A percentile compares a stretch with the other conserved stretches of the same genome.
phyloP scores from a whole-genome alignment of 2,888 invertebrate species.

The Aricia artaxerxes region DNA sequence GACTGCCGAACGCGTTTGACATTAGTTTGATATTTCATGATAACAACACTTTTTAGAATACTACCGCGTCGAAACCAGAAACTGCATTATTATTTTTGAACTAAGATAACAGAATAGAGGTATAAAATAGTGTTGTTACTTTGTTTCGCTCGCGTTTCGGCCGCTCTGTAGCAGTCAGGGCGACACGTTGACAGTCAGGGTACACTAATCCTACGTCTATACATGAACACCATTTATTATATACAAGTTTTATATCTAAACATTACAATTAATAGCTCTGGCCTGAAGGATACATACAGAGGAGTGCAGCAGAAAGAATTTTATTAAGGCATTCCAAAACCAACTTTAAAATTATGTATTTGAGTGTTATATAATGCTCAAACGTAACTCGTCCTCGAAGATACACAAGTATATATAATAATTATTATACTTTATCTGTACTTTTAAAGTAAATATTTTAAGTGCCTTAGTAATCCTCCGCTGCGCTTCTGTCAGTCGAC shows the following conservation, averaged over 20 bases:
- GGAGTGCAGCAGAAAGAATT: background rate
- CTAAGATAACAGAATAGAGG: background rate
- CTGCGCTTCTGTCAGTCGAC: too few relatives aligned
- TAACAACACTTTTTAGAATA: too few relatives aligned
- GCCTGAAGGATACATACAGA: too few relatives aligned
- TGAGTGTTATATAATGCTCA: too few relatives aligned
- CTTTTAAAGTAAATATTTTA: too few relatives aligned
- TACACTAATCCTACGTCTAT: constrained; percentile 20
- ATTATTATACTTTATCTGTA: too few relatives aligned
- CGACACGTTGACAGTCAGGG: background rate
- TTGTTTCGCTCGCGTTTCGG: background rate
- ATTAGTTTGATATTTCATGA: background rate
- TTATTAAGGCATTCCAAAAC: background rate
- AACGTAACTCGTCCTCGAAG: too few relatives aligned
- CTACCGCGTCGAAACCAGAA: background rate
- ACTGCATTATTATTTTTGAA: background rate
- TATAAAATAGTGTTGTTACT: background rate
- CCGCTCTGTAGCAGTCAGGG: background rate
- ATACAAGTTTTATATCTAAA: background rate
- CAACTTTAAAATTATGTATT: background rate
- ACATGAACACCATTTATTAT: constrained; percentile 27
- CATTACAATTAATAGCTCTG: too few relatives aligned
- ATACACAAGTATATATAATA: too few relatives aligned
- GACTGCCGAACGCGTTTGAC: too few relatives aligned
- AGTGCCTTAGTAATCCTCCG: too few relatives aligned